Base-by-base conservation (phyloP, 1,140 invertebrate genomes). In the Riptortus pedestris region DNA sequence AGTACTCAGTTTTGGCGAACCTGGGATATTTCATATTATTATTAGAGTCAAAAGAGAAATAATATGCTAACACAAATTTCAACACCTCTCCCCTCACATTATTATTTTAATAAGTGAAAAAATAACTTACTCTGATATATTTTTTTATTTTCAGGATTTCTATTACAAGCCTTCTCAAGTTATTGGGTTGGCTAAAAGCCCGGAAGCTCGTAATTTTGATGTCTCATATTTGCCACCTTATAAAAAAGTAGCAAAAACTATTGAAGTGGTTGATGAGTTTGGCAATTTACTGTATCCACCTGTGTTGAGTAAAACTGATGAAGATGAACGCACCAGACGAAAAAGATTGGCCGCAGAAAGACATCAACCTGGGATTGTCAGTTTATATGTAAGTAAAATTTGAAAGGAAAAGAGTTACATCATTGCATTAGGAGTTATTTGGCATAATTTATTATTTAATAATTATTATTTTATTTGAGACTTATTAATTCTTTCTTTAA, bases 181-280 rank as follows among this genome's bases (percentile, higher is more conserved):
- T 45, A 85, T 85, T 59, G 83, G 79, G 58, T 80, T 76, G 68
- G 75, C 75, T 65, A 85, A 80, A 67, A 81, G 79, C 2, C 82
- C 81, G n/a, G 70, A 73, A 58, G 77, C 79, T 0, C 74, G 74
- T 26, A 71, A 75, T 65, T 73, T 84, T 48, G 75, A 76, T 65
- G 70, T 83, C 22, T 74, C 74, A 69, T 76, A 78, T 67, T 66
- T 84, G 43, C 74, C 75, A 29, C 73, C 71, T 18, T 69, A 70
- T 57, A 70, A 70, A 29, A 79, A 76, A 68, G 69, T 72, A 51
- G 55, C 55, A 16, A 55, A 60, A 57, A 67, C 68, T 31, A 70
- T 73, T 60, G 71, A 71, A 48, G 69, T 72, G 29, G 71, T 77
- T 38, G 74, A 72, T 68, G 64, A 70, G 22, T 60, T 74, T 58